phyloP scores from a whole-genome alignment of 2,797 vertebrate genomes.

The Danio aesculapii region DNA sequence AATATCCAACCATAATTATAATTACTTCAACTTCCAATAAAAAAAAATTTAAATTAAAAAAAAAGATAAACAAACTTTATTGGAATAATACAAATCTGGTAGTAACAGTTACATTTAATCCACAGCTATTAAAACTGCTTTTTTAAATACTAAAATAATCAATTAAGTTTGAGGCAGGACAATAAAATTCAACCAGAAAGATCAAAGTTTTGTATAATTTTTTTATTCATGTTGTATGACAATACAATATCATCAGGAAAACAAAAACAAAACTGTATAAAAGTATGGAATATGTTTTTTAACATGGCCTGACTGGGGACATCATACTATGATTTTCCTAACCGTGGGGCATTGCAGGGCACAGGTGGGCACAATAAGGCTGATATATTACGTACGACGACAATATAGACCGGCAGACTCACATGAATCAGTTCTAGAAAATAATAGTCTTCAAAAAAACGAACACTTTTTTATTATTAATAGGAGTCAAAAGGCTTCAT shows the following conservation, averaged over 20 bases:
- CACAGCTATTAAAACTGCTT: too few relatives aligned
- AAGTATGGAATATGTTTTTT: constrained; percentile 23
- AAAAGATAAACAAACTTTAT: too few relatives aligned
- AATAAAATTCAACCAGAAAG: not conserved
- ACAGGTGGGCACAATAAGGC: not conserved
- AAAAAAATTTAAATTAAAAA: too few relatives aligned
- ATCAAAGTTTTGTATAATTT: not conserved
- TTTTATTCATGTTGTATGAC: constrained; percentile 49
- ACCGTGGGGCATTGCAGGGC: not conserved
- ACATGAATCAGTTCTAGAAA: constrained; percentile 1
- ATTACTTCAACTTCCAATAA: too few relatives aligned
- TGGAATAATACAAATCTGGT: too few relatives aligned
- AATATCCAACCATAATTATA: too few relatives aligned
- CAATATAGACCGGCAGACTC: not conserved
- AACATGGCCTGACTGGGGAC: constrained; percentile 2
- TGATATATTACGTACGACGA: not conserved
- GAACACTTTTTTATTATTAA: not conserved
- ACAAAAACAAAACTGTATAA: constrained; percentile 23
- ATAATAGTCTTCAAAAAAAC: not conserved
- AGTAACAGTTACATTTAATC: too few relatives aligned
- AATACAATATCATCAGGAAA: constrained; percentile 24
- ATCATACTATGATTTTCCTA: constrained; percentile 15
- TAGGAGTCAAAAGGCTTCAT: not conserved
- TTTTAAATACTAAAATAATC: too few relatives aligned
- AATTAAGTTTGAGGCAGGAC: not conserved